Evolutionary conservation across 2,797 vertebrate species (phyloP).

Genomic region (Characodon lateralis): DNA sequence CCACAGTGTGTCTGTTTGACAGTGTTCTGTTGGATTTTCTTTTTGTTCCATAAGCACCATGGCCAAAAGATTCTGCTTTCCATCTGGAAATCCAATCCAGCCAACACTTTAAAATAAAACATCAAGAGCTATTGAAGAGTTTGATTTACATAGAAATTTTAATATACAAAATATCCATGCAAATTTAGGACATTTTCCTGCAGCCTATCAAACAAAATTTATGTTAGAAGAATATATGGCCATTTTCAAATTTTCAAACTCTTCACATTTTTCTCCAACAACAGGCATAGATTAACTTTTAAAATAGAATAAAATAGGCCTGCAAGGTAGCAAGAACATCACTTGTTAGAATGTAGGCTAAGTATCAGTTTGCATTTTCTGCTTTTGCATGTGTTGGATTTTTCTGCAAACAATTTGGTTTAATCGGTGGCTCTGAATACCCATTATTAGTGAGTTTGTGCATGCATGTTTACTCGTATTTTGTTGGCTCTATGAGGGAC

Average conservation of each 20-base stretch:
- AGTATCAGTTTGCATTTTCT: neutral
- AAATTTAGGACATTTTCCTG: neutral
- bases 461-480: neutral
- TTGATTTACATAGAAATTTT: neutral
- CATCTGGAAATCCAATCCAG: constrained; percentile 16
- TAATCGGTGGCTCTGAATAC: neutral
- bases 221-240: neutral
- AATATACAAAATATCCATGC: neutral
- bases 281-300: neutral
- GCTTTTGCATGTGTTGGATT: neutral
- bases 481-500: neutral
- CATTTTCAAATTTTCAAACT: neutral
- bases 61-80: constrained; percentile 19
- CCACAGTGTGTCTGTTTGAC: constrained; percentile 29
- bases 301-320: neutral
- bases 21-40: constrained; percentile 35
- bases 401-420: neutral
- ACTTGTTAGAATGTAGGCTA: neutral
- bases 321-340: neutral
- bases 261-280: neutral
- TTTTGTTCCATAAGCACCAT: constrained; percentile 8
- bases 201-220: neutral
- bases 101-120: constrained; percentile 15
- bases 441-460: neutral
- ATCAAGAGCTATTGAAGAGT: neutral